Evolutionary conservation across 2,113 vertebrate species (phyloP).

Genomic region (Gavialis gangeticus): DNA sequence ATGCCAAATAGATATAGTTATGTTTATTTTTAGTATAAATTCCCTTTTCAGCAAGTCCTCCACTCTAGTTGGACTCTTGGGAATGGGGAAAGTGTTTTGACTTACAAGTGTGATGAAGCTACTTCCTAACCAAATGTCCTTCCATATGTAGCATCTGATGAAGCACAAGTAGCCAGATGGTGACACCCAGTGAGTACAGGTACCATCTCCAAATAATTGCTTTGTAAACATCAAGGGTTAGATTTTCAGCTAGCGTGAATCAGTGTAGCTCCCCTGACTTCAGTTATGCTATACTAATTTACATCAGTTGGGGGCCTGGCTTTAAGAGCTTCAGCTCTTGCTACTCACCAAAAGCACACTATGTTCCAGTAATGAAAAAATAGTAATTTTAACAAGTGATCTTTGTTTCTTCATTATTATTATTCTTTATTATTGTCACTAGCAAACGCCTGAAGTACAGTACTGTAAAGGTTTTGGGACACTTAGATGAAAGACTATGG

Average conservation of each 20-base stretch:
- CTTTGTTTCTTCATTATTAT: not conserved
- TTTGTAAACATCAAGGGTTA: not conserved
- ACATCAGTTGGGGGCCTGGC: not conserved
- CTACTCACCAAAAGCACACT: not conserved
- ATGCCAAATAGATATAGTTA: conserved; percentile 15
- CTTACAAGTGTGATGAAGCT: conserved; percentile 30
- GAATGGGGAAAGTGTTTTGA: conserved; percentile 22
- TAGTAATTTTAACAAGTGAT: not conserved
- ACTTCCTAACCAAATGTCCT: conserved; percentile 26
- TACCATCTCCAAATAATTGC: not conserved
- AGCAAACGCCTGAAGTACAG: not conserved
- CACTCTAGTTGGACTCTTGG: not conserved
- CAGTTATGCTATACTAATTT: not conserved
- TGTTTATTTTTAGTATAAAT: conserved; percentile 27
- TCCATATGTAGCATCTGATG: not conserved
- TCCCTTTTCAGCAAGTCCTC: conserved; percentile 22
- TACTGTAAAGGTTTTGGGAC: not conserved
- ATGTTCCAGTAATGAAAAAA: not conserved
- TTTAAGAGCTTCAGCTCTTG: not conserved
- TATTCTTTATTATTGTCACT: not conserved
- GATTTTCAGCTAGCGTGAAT: not conserved
- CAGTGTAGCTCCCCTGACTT: not conserved
- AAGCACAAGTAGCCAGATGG: not conserved
- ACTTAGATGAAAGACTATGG: not conserved
- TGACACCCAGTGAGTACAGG: not conserved